These are phyloP conservation scores for Cheiracanthium punctorium DNA, from an alignment of 2,888 invertebrate species.

Conservation along the genomic window DNA sequence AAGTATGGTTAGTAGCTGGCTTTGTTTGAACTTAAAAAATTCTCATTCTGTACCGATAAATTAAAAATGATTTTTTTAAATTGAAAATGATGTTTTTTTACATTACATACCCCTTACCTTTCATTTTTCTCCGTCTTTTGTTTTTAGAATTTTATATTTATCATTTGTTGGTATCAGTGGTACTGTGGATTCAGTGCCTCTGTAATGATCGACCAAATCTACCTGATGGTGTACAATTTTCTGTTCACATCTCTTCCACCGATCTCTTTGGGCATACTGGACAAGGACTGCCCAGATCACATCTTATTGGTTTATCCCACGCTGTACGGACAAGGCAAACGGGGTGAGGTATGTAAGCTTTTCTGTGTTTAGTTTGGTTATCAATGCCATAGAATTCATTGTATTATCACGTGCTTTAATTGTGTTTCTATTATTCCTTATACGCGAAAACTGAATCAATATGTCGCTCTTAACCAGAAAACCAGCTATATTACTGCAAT, in stretches of 20 bases:
- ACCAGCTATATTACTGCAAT: too few relatives aligned
- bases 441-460: too few relatives aligned
- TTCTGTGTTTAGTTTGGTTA: not conserved
- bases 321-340: conserved; percentile 87
- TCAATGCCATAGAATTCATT: not conserved
- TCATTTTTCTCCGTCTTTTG: too few relatives aligned
- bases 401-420: not conserved
- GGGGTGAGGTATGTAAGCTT: conserved; percentile 76
- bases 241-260: conserved; percentile 97
- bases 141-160: conserved; percentile 91
- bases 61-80: too few relatives aligned
- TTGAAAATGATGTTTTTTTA: too few relatives aligned
- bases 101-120: too few relatives aligned
- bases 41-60: too few relatives aligned
- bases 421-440: not conserved
- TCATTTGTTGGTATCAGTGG: conserved; percentile 96
- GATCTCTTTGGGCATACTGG: conserved; percentile 93
- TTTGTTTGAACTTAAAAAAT: too few relatives aligned
- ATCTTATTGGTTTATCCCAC: conserved; percentile 87
- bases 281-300: conserved; percentile 89
- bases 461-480: too few relatives aligned
- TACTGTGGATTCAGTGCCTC: conserved; percentile 95
- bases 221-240: conserved; percentile 95
- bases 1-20: too few relatives aligned
- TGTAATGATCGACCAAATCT: conserved; percentile 97